phyloP scores from a whole-genome alignment of 2,113 vertebrate species.

The Ptyas mucosa region DNA sequence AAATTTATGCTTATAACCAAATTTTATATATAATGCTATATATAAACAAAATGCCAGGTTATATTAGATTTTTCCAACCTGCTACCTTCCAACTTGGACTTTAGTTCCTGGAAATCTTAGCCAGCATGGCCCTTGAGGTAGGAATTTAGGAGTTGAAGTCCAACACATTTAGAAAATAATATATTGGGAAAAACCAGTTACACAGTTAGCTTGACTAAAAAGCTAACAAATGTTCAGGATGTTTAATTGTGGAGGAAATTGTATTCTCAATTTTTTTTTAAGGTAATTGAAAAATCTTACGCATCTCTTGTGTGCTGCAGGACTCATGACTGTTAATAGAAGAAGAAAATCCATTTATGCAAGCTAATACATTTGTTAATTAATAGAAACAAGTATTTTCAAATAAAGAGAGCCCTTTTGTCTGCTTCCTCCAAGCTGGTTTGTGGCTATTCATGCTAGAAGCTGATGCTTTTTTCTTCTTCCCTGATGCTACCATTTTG shows the following conservation, averaged over 20 bases:
- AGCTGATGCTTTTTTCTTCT: no score
- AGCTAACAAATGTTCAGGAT: neutral
- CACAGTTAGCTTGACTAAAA: neutral
- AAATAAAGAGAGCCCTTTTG: neutral
- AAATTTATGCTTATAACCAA: neutral
- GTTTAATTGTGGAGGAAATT: neutral
- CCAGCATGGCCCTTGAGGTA: neutral
- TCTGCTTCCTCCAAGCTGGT: neutral
- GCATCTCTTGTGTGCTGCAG: neutral
- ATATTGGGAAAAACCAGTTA: neutral
- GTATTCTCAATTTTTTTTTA: neutral
- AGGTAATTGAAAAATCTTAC: neutral
- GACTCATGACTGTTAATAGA: neutral
- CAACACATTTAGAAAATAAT: neutral
- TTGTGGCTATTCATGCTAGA: no score
- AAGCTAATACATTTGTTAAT: neutral
- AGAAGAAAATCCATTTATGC: neutral
- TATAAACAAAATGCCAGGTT: neutral
- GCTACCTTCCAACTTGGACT: neutral
- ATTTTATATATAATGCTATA: neutral
- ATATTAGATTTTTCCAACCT: neutral
- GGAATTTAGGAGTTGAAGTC: neutral
- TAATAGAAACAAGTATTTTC: neutral
- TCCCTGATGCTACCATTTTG: neutral
- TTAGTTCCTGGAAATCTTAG: neutral